Evolutionary conservation across 2,797 vertebrate species (phyloP).

Genomic region (Platyrinchus mystaceus): DNA sequence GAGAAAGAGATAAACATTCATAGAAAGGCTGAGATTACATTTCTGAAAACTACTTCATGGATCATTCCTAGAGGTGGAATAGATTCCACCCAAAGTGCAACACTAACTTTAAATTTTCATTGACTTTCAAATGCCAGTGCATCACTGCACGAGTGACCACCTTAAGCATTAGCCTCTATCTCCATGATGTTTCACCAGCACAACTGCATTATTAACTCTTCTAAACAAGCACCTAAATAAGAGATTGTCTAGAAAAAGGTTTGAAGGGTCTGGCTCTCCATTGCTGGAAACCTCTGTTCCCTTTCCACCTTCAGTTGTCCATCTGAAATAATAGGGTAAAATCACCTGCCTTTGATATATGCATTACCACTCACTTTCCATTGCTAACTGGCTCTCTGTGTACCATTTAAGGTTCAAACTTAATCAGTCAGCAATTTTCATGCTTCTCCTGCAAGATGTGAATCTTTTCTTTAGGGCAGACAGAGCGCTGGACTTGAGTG

Average conservation of each 20-base stretch:
- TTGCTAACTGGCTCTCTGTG: slow-evolving; percentile 84
- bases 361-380: slow-evolving; percentile 84
- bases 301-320: not conserved
- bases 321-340: slow-evolving; percentile 35
- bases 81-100: not conserved
- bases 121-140: not conserved
- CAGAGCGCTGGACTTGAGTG: slow-evolving; percentile 53
- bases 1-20: not conserved
- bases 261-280: not conserved
- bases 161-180: not conserved
- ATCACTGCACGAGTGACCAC: not conserved
- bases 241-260: not conserved
- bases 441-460: slow-evolving; percentile 79
- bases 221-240: not conserved
- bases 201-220: not conserved
- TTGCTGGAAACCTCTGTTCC: not conserved
- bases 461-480: slow-evolving; percentile 77
- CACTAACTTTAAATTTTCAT: not conserved
- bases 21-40: not conserved
- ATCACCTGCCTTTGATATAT: slow-evolving; percentile 70
- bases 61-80: not conserved
- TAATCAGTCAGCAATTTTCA: slow-evolving; percentile 88
- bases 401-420: slow-evolving; percentile 86
- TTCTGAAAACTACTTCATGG: not conserved
- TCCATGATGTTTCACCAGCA: not conserved